phyloP scores from a whole-genome alignment of 2,113 vertebrate genomes.

The Anthoscopus minutus region DNA sequence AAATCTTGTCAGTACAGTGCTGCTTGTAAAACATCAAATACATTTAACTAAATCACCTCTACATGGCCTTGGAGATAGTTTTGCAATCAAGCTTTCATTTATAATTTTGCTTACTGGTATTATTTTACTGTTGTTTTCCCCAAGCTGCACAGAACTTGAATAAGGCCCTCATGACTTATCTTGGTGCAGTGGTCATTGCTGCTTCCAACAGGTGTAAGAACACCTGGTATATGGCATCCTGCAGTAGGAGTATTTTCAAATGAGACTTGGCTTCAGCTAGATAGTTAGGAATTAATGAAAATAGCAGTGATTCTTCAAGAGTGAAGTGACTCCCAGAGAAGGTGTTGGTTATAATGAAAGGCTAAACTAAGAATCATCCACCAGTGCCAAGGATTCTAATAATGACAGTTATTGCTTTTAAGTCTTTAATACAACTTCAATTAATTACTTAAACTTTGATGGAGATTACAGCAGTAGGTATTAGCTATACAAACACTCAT shows the following conservation, averaged over 20 bases:
- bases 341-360: not conserved
- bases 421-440: not conserved
- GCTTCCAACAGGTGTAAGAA: not conserved
- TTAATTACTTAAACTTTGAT: not conserved
- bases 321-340: not conserved
- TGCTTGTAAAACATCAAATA: not conserved
- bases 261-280: not conserved
- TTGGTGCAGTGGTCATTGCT: not conserved
- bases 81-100: not conserved
- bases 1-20: not conserved
- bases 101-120: not conserved
- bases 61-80: not conserved
- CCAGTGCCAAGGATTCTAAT: not conserved
- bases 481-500: not conserved
- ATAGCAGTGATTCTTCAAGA: not conserved
- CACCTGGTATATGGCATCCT: not conserved
- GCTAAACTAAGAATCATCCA: not conserved
- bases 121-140: not conserved
- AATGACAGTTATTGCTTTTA: not conserved
- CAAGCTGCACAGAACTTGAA: not conserved
- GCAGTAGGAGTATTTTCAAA: not conserved
- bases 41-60: not conserved
- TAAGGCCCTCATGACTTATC: not conserved
- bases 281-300: not conserved
- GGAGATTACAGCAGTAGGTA: not conserved